phyloP scores from a whole-genome alignment of 1,140 invertebrate genomes.

The Antheraea pernyi region DNA sequence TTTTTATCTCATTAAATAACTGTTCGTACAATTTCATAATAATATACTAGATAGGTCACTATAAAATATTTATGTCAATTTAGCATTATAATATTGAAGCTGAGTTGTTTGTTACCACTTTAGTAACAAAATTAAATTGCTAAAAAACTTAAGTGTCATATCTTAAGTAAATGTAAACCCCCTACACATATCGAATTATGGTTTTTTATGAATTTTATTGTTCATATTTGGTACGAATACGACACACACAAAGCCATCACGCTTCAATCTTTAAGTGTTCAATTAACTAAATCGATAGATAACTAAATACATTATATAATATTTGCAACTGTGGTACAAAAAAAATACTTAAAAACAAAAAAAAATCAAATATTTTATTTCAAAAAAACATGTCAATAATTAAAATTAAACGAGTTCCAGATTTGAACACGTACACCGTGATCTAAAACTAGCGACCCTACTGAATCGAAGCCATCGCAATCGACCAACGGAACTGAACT shows the following conservation, averaged over 20 bases:
- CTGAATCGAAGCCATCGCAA: constrained; percentile 27
- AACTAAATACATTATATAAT: neutral
- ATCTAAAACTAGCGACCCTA: constrained; percentile 67
- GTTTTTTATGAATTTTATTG: neutral
- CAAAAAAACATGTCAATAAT: constrained; percentile 12
- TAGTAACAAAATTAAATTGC: no score
- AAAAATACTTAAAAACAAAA: neutral
- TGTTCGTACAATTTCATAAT: no score
- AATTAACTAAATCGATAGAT: neutral
- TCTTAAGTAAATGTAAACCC: no score
- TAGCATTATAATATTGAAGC: no score
- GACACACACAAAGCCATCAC: constrained; percentile 31
- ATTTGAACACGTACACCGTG: neutral
- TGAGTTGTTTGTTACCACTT: no score
- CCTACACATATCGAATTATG: no score
- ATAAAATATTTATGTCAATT: no score
- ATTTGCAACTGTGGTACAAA: neutral
- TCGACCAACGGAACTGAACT: constrained; percentile 21
- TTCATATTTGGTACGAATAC: constrained; percentile 3
- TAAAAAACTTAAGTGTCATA: no score
- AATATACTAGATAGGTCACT: no score
- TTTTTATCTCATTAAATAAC: no score
- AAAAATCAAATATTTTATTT: constrained; percentile 18
- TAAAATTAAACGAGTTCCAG: neutral
- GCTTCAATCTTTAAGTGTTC: constrained; percentile 39